Evolutionary conservation across 37 sponge, comb jelly and placozoan genomes (phyloP), one percentile per base, ranked within the genome.

Genomic region (Spongia lamella): DNA sequence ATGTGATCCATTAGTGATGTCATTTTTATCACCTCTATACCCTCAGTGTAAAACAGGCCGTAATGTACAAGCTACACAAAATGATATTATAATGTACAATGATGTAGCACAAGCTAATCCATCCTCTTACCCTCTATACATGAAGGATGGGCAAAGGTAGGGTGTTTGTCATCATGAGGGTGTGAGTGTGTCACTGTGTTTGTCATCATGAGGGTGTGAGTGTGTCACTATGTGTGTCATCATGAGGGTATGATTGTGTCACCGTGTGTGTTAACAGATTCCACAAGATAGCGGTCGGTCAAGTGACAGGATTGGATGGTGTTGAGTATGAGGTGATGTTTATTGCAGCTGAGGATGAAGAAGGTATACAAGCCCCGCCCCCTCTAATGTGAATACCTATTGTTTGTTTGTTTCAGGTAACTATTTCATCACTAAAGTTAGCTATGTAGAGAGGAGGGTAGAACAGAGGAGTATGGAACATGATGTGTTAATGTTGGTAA

Each of bases 241-340:
- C 1, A 16, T 32, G 33, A 19, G n/a, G n/a, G n/a, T n/a, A n/a
- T n/a, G n/a, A n/a, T n/a, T 33, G 70, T 24, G 38, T 78, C 38
- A n/a, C 38, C 7, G 29, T 72, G 31, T 24, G 40, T 24, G 80
- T 65, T 1, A 66, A 65, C 75, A 51, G 67, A 55, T 84, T 92
- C 47, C 32, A 60, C 38, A 79, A 76, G 56, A 56, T 92, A 2
- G 78, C 43, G 31, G 91, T 90, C 7, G 82, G 70, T 56, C 49
- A 56, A 19, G 74, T 80, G 0, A 55, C 36, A 15, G 73, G 24
- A 32, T 7, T 85, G 20, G 73, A 76, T 56, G 77, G 73, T 1
- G 31, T 53, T 5, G 30, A 6, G 0, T 61, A 81, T 35, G 85
- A 81, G 0, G 73, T 88, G 11, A 54, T 88, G 65, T 88, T 77